Percentiles rank a stretch among this genome's conserved stretches.
Conservation (phyloP, 2,888 invertebrate species). For the Galerucella pusilla region DNA sequence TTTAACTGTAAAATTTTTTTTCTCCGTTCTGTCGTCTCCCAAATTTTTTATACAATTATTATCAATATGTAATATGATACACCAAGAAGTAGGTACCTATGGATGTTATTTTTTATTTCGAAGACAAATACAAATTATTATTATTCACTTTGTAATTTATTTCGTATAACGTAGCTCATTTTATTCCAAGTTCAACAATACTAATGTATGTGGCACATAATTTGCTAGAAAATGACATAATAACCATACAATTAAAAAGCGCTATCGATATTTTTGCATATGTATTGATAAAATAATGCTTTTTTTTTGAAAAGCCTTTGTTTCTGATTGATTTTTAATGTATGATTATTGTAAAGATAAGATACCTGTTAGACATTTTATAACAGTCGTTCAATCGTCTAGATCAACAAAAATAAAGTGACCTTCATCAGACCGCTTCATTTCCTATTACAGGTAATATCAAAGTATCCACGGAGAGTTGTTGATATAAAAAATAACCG, state of each 20-base stretch:
- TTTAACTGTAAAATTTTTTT: no score
- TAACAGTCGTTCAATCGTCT: background rate
- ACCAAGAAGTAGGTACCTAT: no score
- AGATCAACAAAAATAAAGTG: background rate
- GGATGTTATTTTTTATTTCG: background rate
- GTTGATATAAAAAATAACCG: conserved; percentile 9
- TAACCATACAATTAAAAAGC: background rate
- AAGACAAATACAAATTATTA: background rate
- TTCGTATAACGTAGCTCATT: background rate
- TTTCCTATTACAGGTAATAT: conserved; percentile 1
- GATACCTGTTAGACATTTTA: conserved; percentile 1
- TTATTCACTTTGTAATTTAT: background rate
- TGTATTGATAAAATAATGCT: background rate
- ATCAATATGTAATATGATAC: no score
- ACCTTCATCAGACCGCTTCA: background rate
- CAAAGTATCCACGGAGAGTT: background rate
- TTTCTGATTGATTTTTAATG: conserved; percentile 22
- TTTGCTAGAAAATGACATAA: background rate
- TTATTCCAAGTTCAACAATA: background rate
- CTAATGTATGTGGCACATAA: background rate
- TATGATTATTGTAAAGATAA: conserved; percentile 5
- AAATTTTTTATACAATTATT: no score
- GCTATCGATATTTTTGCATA: background rate
- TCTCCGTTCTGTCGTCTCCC: no score
- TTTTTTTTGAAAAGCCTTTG: background rate